Evolutionary conservation across 2,888 invertebrate genomes (phyloP), one percentile per base, ranked within the genome.

Genomic region (Diploptera punctata): DNA sequence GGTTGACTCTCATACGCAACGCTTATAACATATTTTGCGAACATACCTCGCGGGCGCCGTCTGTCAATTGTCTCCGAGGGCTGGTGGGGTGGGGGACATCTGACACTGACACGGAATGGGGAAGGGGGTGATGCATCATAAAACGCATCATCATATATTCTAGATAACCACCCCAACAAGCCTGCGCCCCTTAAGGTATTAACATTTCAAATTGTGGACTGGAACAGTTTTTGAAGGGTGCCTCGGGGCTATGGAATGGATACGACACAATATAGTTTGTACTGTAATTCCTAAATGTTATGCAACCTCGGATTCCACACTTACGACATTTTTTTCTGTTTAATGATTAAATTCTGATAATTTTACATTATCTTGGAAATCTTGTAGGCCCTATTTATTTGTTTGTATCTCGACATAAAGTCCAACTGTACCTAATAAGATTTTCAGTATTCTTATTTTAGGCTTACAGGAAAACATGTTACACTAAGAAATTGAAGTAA

Each of bases 181-280:
- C 26, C 47, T 16, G 52, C 18, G 38, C 43, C 73, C 71, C 69
- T 68, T 38, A 18, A 67, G 69, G 72, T 72, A 74, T 74, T 74
- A 74, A 74, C 74, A 74, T 74, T 74, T 74, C 74, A 72, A 72
- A 74, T 74, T 70, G 74, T 67, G 70, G 69, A 44, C 24, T 29
- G 70, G 67, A 70, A 47, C 67, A 60, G 70, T 70, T 70, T 72
- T 72, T 74, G 74, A 72, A 70, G 74, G 74, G 72, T 57, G 74
- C 72, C 74, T 70, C 68, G 62, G 67, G 67, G 67, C 67, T 26
- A 18, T 26, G 65, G 62, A 24, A 60, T 73, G 73, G 71, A 62
- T 67, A 71, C 71, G 73, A 73, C 73, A 71, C 43, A 60, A n/a
- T 57, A n/a, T 57, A 26, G 57, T 29, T 31, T 26, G 57, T 57